phyloP scores from a whole-genome alignment of 2,888 invertebrate species.

The Mesoligia furuncula region DNA sequence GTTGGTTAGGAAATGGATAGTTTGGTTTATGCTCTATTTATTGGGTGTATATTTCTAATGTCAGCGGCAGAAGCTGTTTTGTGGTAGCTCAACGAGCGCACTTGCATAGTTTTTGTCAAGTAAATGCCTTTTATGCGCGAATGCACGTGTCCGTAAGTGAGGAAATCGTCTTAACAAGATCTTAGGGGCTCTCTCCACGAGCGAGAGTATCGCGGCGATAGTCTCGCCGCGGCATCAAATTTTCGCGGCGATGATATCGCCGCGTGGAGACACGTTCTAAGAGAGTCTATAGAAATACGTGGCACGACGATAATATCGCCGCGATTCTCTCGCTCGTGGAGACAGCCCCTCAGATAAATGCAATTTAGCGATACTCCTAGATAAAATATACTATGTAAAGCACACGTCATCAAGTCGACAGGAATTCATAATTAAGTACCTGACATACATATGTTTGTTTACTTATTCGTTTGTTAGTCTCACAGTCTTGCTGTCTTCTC shows the following conservation, averaged over 20 bases:
- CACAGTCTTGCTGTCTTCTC: too few species aligned
- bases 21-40: not conserved
- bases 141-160: conserved; percentile 9
- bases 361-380: not conserved
- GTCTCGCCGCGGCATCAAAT: too few species aligned
- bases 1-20: conserved; percentile 7
- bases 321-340: too few species aligned
- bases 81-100: too few species aligned
- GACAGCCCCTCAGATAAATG: too few species aligned
- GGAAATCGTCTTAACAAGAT: conserved; percentile 16
- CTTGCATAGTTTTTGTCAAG: not conserved
- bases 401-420: not conserved
- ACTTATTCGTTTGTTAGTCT: not conserved
- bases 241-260: too few species aligned
- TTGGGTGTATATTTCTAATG: not conserved
- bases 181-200: too few species aligned
- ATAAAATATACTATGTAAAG: conserved; percentile 1
- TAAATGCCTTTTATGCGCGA: not conserved
- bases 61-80: conserved; percentile 8
- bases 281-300: too few species aligned
- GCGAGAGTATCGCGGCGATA: too few species aligned
- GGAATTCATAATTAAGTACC: not conserved
- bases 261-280: too few species aligned
- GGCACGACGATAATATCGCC: too few species aligned
- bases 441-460: not conserved